A percentile compares a stretch with the other conserved stretches of the same genome.
These are phyloP conservation scores for Tragelaphus strepsiceros DNA, from an alignment of 2,113 vertebrate species.

Conservation along the genomic window DNA sequence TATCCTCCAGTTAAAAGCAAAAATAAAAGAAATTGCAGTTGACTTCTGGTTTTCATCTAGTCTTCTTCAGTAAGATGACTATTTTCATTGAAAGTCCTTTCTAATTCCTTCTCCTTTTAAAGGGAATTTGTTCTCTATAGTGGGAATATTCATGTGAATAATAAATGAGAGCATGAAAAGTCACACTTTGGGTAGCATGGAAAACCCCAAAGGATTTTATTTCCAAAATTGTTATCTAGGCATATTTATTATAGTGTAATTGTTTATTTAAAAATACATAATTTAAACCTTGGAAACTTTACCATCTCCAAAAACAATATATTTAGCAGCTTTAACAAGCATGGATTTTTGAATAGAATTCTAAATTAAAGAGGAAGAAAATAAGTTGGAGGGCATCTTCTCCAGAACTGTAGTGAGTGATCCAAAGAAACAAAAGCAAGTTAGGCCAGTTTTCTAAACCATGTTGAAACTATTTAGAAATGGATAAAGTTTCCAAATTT, in stretches of 20 bases:
- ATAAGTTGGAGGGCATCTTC: neutral
- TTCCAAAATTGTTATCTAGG: neutral
- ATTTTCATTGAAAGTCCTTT: conserved; percentile 47
- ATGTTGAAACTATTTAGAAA: neutral
- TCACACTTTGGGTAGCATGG: neutral
- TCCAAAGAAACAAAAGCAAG: neutral
- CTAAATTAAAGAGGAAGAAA: neutral
- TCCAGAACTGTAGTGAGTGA: neutral
- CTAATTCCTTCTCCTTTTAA: neutral
- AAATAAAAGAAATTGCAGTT: neutral
- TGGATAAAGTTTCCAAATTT: neutral
- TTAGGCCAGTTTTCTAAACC: neutral
- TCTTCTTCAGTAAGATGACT: neutral
- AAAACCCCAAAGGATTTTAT: neutral
- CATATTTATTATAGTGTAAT: neutral
- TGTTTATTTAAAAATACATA: conserved; percentile 39
- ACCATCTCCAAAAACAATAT: neutral
- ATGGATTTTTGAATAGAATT: neutral
- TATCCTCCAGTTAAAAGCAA: neutral
- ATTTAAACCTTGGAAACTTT: neutral
- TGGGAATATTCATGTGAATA: conserved; percentile 22
- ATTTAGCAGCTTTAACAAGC: neutral
- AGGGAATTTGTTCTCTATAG: neutral
- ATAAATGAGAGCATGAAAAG: conserved; percentile 24
- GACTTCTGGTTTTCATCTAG: neutral